phyloP scores from a whole-genome alignment of 2,888 invertebrate species.

The Maniola hyperantus region DNA sequence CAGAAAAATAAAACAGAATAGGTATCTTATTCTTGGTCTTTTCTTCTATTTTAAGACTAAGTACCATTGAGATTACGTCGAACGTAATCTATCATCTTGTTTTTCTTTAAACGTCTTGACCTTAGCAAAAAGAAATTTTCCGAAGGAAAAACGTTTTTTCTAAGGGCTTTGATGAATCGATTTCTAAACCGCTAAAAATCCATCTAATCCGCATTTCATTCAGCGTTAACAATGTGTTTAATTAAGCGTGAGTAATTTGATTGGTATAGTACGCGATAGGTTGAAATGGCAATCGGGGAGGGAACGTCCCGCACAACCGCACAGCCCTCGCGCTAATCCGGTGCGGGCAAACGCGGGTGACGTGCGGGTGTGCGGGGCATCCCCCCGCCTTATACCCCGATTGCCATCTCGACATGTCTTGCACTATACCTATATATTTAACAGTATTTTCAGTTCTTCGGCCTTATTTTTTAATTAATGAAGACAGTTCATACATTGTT shows the following conservation, averaged over 20 bases:
- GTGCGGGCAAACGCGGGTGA: no score
- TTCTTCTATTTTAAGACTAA: background rate
- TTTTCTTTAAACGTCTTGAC: conserved; percentile 2
- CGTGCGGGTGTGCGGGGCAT: no score
- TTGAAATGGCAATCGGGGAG: no score
- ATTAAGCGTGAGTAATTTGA: conserved; percentile 7
- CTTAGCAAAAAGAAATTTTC: background rate
- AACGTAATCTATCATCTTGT: background rate
- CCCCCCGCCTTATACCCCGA: no score
- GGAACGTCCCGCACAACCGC: no score
- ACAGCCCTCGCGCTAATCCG: no score
- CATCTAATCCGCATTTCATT: conserved; percentile 3
- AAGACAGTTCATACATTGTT: background rate
- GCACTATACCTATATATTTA: no score
- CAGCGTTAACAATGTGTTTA: conserved; percentile 3
- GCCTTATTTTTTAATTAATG: no score
- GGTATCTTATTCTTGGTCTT: background rate
- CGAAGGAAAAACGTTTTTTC: background rate
- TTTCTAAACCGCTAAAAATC: background rate
- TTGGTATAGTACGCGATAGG: no score
- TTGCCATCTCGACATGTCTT: no score
- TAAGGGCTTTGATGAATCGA: conserved; percentile 5
- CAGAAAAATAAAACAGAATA: background rate
- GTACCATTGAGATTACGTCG: no score
- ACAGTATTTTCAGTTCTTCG: no score